Conservation (phyloP, 2,113 vertebrate genomes). For the Syrrhaptes paradoxus region DNA sequence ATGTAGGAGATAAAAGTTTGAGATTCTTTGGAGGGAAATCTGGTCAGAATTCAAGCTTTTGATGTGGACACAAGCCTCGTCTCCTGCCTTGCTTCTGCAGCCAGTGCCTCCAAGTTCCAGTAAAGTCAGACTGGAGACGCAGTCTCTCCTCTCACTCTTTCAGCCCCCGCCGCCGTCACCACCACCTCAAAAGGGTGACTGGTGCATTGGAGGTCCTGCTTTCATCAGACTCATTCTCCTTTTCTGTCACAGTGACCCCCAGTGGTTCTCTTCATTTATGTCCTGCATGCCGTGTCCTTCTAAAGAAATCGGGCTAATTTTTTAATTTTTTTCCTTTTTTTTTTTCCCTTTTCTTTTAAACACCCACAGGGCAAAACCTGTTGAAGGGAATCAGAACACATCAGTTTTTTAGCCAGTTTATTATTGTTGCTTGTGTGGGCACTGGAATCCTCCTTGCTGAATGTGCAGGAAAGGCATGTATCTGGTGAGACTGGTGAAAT, state of each 20-base stretch:
- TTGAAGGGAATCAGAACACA: neutral
- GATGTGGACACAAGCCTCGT: neutral
- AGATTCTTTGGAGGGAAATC: neutral
- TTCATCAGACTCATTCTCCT: neutral
- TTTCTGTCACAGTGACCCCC: slow-evolving; percentile 62
- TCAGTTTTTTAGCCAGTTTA: neutral
- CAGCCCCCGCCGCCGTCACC: neutral
- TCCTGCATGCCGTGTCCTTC: neutral
- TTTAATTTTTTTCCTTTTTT: fast-evolving
- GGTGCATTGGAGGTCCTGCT: neutral
- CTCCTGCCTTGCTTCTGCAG: neutral
- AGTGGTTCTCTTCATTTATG: slow-evolving; percentile 31
- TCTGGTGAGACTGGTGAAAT: slow-evolving; percentile 51
- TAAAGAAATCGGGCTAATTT: neutral
- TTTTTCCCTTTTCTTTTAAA: neutral
- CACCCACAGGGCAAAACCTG: neutral
- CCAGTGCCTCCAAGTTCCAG: neutral
- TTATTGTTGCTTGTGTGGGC: neutral
- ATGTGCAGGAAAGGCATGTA: neutral
- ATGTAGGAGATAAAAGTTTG: neutral
- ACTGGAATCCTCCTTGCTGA: neutral
- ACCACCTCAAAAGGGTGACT: neutral
- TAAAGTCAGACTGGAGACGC: neutral
- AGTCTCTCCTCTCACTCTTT: neutral
- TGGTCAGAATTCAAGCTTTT: slow-evolving; percentile 12